Base-by-base conservation (phyloP, 2,113 vertebrate genomes). In the Bagarius yarrelli region DNA sequence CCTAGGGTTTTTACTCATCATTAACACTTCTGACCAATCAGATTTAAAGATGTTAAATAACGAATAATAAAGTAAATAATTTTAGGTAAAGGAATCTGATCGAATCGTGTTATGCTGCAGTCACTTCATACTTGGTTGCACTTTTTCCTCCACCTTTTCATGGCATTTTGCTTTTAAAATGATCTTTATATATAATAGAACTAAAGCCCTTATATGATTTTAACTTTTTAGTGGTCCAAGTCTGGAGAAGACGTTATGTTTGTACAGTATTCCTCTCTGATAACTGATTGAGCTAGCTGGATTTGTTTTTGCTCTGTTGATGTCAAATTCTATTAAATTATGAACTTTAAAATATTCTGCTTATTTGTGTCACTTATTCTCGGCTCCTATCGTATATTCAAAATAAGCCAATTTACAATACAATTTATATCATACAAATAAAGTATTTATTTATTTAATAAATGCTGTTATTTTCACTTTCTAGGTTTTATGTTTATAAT, bases 321-420 rank as follows among this genome's bases (percentile, higher is more conserved):
- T 64, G 25, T 60, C 53, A 60, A 59, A 25, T 32, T 80, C 50
- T 60, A 82, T 82, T 77, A 82, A 82, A 77, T 82, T 77, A 82
- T 76, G 53, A 76, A 77, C 25, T 70, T 69, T 59, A 75, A 36
- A 44, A 55, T 1, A 34, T 53, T 3, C 5, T 34, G 27, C 13
- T 23, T 18, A 2, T 27, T 61, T 32, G 9, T 27, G 6, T 64
- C 61, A 47, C 11, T 47, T 40, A 40, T 8, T 11, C 11, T 11
- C 4, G 11, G 44, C 44, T 47, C n/a, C n/a, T n/a, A n/a, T n/a
- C n/a, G n/a, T n/a, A n/a, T n/a, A n/a, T n/a, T n/a, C n/a, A n/a
- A n/a, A n/a, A n/a, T n/a, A n/a, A n/a, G n/a, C n/a, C n/a, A n/a
- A n/a, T n/a, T n/a, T n/a, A n/a, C n/a, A n/a, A n/a, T n/a, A n/a